Percentiles rank a stretch among this genome's conserved stretches.
These are phyloP conservation scores for Tetrao urogallus DNA, from an alignment of 2,113 vertebrate genomes.

Conservation along the genomic window DNA sequence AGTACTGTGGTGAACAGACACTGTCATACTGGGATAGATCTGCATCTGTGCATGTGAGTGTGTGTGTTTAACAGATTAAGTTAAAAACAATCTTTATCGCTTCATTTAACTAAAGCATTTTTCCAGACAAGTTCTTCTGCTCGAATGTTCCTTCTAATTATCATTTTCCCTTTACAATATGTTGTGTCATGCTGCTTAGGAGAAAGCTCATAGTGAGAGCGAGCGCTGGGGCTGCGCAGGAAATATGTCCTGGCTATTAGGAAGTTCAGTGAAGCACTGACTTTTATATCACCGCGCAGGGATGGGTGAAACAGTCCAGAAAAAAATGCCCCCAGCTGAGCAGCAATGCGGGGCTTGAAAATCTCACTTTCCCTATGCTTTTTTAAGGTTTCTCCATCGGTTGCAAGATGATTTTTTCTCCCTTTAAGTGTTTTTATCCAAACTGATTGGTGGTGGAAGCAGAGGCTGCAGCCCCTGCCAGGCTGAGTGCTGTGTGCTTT, in stretches of 20 bases:
- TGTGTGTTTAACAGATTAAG: conserved; percentile 73
- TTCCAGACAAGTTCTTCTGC: conserved; percentile 78
- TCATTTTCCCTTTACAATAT: conserved; percentile 79
- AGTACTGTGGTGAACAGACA: neutral
- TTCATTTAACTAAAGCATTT: conserved; percentile 80
- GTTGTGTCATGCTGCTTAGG: conserved; percentile 72
- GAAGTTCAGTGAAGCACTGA: conserved; percentile 74
- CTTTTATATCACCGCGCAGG: conserved; percentile 68
- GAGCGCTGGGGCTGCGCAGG: conserved; percentile 50
- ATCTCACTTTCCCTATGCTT: conserved; percentile 1
- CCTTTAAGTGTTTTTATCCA: neutral
- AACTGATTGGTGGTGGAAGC: neutral
- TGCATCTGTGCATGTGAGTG: neutral
- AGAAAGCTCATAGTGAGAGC: conserved; percentile 65
- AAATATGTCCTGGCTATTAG: conserved; percentile 80
- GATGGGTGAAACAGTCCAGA: conserved; percentile 72
- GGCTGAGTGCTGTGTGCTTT: conserved; percentile 26
- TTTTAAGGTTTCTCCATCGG: conserved; percentile 57
- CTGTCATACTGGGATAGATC: neutral
- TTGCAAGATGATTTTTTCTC: conserved; percentile 21
- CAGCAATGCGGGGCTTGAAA: conserved; percentile 22
- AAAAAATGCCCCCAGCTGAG: conserved; percentile 50
- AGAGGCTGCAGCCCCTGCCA: neutral
- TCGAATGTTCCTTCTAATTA: conserved; percentile 79
- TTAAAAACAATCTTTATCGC: conserved; percentile 71